phyloP scores from a whole-genome alignment of 2,888 invertebrate species.

The Andrena camellia region DNA sequence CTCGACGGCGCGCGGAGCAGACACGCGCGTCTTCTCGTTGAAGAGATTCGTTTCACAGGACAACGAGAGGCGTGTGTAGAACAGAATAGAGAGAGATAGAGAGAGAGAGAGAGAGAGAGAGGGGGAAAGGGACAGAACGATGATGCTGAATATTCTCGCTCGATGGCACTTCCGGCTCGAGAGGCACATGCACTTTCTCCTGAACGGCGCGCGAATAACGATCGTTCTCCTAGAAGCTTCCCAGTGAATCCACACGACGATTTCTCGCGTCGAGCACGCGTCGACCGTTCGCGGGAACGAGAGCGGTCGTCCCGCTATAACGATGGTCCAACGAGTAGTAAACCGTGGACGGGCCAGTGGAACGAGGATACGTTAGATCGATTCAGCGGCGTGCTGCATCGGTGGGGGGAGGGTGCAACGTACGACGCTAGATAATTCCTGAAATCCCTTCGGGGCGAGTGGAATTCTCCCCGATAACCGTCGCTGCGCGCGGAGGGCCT shows the following conservation, averaged over 20 bases:
- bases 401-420: conserved; percentile 39
- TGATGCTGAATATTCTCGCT: conserved; percentile 65
- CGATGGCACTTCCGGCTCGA: conserved; percentile 71
- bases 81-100: conserved; percentile 19
- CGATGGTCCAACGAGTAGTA: background rate
- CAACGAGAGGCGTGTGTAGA: conserved; percentile 1
- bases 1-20: no score
- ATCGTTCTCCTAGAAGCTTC: conserved; percentile 31
- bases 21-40: no score
- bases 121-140: conserved; percentile 47
- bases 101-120: conserved; percentile 28
- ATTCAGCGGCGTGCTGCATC: conserved; percentile 34
- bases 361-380: conserved; percentile 33
- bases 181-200: conserved; percentile 66
- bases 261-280: conserved; percentile 2
- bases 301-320: background rate
- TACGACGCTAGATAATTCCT: conserved; percentile 55
- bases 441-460: conserved; percentile 14
- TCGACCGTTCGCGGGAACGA: background rate
- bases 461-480: background rate
- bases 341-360: background rate
- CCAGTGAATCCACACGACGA: conserved; percentile 6
- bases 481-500: background rate
- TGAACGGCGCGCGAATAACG: conserved; percentile 30
- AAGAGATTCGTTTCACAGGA: background rate